These are phyloP conservation scores for Drosophila trichaetosa DNA, from an alignment of 2,888 invertebrate genomes.

Conservation along the genomic window DNA sequence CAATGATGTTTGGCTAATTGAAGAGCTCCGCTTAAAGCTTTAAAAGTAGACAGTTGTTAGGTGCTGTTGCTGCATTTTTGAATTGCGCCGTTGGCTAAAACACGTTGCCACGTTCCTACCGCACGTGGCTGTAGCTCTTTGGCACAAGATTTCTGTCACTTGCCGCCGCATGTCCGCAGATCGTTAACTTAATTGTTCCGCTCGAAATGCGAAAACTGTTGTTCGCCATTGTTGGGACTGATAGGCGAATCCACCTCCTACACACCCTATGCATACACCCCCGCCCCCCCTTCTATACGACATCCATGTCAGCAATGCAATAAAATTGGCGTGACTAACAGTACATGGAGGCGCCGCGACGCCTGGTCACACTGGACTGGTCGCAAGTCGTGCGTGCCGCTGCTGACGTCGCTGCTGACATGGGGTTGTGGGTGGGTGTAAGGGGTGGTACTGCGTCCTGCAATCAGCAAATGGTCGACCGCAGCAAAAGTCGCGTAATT, in stretches of 20 bases:
- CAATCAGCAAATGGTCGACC: slow-evolving; percentile 78
- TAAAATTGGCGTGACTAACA: slow-evolving; percentile 77
- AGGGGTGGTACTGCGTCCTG: slow-evolving; percentile 24
- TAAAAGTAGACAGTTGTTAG: not conserved
- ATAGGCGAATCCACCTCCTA: slow-evolving; percentile 47
- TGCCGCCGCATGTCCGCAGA: slow-evolving; percentile 63
- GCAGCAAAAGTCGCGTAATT: slow-evolving; percentile 79
- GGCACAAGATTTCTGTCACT: slow-evolving; percentile 58
- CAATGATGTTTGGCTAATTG: slow-evolving; percentile 55
- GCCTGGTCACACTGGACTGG: slow-evolving; percentile 10
- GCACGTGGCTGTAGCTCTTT: slow-evolving; percentile 51
- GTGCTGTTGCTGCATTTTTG: not conserved
- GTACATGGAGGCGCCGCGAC: slow-evolving; percentile 36
- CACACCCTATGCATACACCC: not conserved
- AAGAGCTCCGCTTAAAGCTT: slow-evolving; percentile 33
- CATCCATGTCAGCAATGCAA: slow-evolving; percentile 65
- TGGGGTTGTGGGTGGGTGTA: not conserved
- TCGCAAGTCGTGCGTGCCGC: slow-evolving; percentile 70
- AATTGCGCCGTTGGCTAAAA: slow-evolving; percentile 5
- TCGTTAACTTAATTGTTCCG: slow-evolving; percentile 82
- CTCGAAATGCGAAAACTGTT: slow-evolving; percentile 75
- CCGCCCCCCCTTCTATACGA: slow-evolving; percentile 14
- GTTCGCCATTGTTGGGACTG: slow-evolving; percentile 73
- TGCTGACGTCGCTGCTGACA: slow-evolving; percentile 51
- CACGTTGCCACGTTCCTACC: slow-evolving; percentile 31